These are phyloP conservation scores for Laothoe populi DNA, from an alignment of 2,888 invertebrate genomes.

Conservation along the genomic window DNA sequence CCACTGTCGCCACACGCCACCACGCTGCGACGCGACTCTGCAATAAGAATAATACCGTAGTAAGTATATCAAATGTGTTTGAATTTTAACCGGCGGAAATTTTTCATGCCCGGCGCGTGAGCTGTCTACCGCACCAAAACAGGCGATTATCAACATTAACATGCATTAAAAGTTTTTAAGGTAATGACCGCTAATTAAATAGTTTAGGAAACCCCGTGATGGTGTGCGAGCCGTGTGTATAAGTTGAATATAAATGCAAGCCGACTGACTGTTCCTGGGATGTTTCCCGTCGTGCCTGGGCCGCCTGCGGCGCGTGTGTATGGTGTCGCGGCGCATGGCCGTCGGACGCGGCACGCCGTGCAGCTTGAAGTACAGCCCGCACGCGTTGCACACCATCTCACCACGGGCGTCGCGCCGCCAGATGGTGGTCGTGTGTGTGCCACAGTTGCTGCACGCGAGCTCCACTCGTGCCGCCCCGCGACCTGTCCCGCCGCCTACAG, in stretches of 20 bases:
- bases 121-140: too few species aligned
- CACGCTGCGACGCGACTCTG: constrained; percentile 68
- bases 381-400: constrained; percentile 99
- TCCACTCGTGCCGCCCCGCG: constrained; percentile 87
- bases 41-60: constrained; percentile 13
- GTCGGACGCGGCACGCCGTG: constrained; percentile 97
- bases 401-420: constrained; percentile 98
- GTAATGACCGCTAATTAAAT: too few species aligned
- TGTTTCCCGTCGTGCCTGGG: constrained; percentile 89
- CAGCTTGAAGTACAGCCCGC: constrained; percentile 98
- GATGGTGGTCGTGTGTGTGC: constrained; percentile 98
- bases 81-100: too few species aligned
- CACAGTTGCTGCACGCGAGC: constrained; percentile 97
- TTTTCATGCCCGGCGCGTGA: too few species aligned
- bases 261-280: constrained; percentile 72
- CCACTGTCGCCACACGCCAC: constrained; percentile 44
- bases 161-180: too few species aligned
- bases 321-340: constrained; percentile 98
- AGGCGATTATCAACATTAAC: too few species aligned
- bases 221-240: too few species aligned
- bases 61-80: too few species aligned
- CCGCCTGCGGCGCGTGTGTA: constrained; percentile 96
- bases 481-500: constrained; percentile 33
- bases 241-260: background rate
- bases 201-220: too few species aligned